Evolutionary conservation across 2,113 vertebrate genomes (phyloP).

Genomic region (Eulacestoma nigropectus): DNA sequence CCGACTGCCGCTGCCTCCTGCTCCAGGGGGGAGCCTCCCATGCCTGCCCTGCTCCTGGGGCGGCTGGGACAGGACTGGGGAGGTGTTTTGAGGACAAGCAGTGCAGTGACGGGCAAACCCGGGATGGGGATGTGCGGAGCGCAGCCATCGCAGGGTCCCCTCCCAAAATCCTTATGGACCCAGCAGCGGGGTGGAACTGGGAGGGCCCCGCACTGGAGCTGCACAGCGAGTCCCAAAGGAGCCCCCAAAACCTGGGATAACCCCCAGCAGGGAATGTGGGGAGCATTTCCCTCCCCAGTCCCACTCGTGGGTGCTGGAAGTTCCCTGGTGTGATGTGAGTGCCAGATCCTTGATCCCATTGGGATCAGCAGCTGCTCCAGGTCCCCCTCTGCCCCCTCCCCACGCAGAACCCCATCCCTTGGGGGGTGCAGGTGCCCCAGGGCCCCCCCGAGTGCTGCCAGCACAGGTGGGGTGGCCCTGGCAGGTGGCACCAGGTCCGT

Average conservation of each 20-base stretch:
- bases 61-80: neutral
- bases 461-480: neutral
- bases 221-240: neutral
- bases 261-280: neutral
- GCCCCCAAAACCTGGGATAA: neutral
- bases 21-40: neutral
- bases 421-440: neutral
- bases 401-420: fast-evolving
- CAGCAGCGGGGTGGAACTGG: neutral
- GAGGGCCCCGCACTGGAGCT: fast-evolving
- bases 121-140: neutral
- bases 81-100: neutral
- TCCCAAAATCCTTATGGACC: neutral
- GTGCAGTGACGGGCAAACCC: neutral
- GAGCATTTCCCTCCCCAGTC: neutral
- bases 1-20: neutral
- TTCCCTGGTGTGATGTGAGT: neutral
- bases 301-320: neutral
- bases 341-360: neutral
- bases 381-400: neutral
- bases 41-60: neutral
- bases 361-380: neutral
- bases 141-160: fast-evolving
- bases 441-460: neutral
- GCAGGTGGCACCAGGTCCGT: neutral